Conservation (phyloP, 2,888 invertebrate genomes). For the Limenitis camilla region DNA sequence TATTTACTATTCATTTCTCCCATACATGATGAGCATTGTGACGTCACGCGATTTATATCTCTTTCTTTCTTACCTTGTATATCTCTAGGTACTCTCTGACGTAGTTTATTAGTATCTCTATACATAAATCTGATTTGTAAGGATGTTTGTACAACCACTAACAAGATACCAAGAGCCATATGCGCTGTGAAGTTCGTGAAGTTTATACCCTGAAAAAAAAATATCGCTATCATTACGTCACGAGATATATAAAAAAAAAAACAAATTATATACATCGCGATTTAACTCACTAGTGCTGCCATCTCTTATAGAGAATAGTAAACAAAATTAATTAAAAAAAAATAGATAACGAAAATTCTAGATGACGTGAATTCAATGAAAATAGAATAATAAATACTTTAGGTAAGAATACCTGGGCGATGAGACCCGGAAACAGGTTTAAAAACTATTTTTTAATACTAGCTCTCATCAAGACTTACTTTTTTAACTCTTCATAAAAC, state of each 20-base stretch:
- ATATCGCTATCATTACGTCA: not conserved
- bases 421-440: too few relatives aligned
- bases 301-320: not conserved
- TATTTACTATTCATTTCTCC: too few relatives aligned
- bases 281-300: too few relatives aligned
- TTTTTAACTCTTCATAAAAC: too few relatives aligned
- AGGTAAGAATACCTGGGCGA: too few relatives aligned
- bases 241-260: too few relatives aligned
- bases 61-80: conserved; percentile 68
- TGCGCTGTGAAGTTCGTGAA: conserved; percentile 88
- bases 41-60: too few relatives aligned
- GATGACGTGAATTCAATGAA: not conserved
- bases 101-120: conserved; percentile 78
- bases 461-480: too few relatives aligned
- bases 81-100: conserved; percentile 82
- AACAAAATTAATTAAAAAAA: not conserved
- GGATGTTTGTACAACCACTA: conserved; percentile 81
- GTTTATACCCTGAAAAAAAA: conserved; percentile 80
- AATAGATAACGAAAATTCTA: not conserved
- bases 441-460: too few relatives aligned
- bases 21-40: too few relatives aligned
- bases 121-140: conserved; percentile 82
- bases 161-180: conserved; percentile 83
- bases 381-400: too few relatives aligned
- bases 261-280: too few relatives aligned